Evolutionary conservation across 2,888 invertebrate species (phyloP), one percentile per base, ranked within the genome.

Genomic region (Athetis lepigone): DNA sequence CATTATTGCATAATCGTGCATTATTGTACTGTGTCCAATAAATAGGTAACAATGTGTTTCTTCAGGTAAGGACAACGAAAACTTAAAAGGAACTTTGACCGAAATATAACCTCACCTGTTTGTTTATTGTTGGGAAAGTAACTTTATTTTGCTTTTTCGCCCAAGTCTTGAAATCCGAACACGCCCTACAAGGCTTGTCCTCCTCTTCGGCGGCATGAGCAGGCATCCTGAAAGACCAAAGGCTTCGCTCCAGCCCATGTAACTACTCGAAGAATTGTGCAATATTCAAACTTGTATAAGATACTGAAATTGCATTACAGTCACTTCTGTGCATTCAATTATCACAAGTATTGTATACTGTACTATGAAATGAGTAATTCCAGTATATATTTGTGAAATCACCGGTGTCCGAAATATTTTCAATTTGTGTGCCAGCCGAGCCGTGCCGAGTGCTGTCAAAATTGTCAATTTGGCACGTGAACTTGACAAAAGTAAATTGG

Each of bases 101-200:
- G 68, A 65, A 77, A 75, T 71, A 84, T 88, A 90, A 90, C 88
- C 87, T 88, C 68, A 88, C 90, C 92, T 80, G 76, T 83, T 88
- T 92, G 18, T 60, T 85, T 83, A 88, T 84, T 4, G 84, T 70
- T n/a, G 84, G 75, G 36, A 84, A 75, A 51, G 85, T 85, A 13
- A 79, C 67, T 76, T 90, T 90, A 61, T 84, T 95, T 81, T 97
- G 97, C 70, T 94, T 91, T 81, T 96, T 96, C 0, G 97, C 96
- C 97, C 97, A 97, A 6, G 96, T 95, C 85, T 96, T 96, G 79
- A 97, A 97, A 87, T 97, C 97, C 9, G 96, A 96, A 83, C 97
- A 97, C 0, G 97, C 96, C 78, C 97, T 95, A 79, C 97, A 97
- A 25, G 96, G 96, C 70, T 93, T 93, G 39, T 95, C 95, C 64